A percentile compares a stretch with the other conserved stretches of the same genome.
Conservation (phyloP, 2,888 invertebrate genomes). For the Dicranocentrus wangi region DNA sequence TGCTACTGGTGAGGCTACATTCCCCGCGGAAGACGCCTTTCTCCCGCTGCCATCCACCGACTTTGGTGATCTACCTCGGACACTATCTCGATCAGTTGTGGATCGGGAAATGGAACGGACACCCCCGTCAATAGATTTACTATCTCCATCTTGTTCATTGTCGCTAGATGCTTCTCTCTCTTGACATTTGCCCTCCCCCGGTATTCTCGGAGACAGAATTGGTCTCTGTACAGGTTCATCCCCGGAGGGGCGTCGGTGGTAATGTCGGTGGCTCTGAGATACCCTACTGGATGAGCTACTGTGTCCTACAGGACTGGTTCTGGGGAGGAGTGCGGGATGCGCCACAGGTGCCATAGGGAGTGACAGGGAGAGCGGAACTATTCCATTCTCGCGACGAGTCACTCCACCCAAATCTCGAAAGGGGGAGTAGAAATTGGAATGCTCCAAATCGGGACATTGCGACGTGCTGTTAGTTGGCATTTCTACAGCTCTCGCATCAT, state of each 20-base stretch:
- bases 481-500: constrained; percentile 77
- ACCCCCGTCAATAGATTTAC: constrained; percentile 28
- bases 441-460: constrained; percentile 68
- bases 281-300: not conserved
- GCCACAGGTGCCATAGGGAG: constrained; percentile 15
- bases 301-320: constrained; percentile 41
- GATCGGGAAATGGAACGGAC: constrained; percentile 31
- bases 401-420: constrained; percentile 14
- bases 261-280: constrained; percentile 8
- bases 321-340: constrained; percentile 30
- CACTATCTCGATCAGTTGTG: constrained; percentile 38
- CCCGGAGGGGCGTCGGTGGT: not conserved
- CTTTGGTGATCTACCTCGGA: constrained; percentile 42
- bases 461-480: constrained; percentile 67
- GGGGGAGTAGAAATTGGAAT: constrained; percentile 34
- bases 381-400: constrained; percentile 6
- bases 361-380: constrained; percentile 27
- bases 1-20: not conserved
- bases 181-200: not conserved
- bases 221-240: not conserved
- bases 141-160: constrained; percentile 34
- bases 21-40: not conserved
- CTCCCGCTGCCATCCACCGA: not conserved
- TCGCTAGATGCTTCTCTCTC: constrained; percentile 32
- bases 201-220: not conserved